Evolutionary conservation across 2,113 vertebrate genomes (phyloP), one percentile per base, ranked within the genome.

Genomic region (Climacteris rufus): DNA sequence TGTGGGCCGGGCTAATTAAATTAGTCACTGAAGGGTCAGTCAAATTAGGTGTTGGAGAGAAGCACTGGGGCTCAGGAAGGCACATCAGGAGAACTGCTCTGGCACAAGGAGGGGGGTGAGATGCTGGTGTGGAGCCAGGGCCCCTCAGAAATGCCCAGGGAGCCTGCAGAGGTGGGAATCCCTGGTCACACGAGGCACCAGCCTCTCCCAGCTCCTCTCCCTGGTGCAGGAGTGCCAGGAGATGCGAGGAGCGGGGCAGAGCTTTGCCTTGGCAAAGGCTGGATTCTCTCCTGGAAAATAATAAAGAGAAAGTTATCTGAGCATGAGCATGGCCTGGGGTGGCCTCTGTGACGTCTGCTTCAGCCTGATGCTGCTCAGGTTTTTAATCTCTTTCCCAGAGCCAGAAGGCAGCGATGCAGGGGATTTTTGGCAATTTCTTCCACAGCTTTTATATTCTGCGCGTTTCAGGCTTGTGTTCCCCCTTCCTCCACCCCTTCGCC

Each of bases 21-120:
- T 98, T 98, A 98, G 97, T 95, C 96, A 97, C 95, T 94, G 97
- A 97, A 97, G 95, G 93, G 93, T 97, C 98, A 96, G 95, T 97
- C 97, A 93, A 83, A 97, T 98, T 68, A 97, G 96, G 91, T 39
- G 16, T 47, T 25, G 15, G 86, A 49, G 80, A 95, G 65, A 13
- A 33, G 72, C 21, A 31, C 75, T 4, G 14, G 40, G 83, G 87
- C 85, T 97, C 88, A 87, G 9, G 22, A 75, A 96, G 90, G 77
- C 5, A 0, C 13, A 0, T 40, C 50, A 92, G 76, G 84, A 64
- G 84, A 95, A 77, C 70, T 72, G 94, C 90, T 81, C 13, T 42
- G 63, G 53, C 42, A 17, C 25, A 6, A 68, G 30, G 44, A 33
- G 22, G 39, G 52, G 65, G 44, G 28, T 7, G 86, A 45, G 56